Conservation (phyloP, 2,113 vertebrate species). For the Ramphastos sulfuratus region DNA sequence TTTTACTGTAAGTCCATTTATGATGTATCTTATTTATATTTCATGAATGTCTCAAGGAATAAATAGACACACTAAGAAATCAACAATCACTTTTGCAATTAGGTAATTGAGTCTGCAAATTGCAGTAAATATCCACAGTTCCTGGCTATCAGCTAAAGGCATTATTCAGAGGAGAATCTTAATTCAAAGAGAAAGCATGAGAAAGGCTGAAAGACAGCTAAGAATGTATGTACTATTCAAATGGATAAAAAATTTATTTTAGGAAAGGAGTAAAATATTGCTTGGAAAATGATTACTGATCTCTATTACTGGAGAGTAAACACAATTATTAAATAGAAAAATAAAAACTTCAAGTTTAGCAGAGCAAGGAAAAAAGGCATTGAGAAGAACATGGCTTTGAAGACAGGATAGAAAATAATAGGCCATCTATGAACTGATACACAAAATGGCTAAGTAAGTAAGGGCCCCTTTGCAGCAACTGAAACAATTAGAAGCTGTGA, state of each 20-base stretch:
- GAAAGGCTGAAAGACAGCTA: not conserved
- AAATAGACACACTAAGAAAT: slow-evolving; percentile 1
- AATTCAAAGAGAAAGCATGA: not conserved
- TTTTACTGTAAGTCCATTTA: not conserved
- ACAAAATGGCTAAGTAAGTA: not conserved
- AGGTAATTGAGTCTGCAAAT: slow-evolving; percentile 9
- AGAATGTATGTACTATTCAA: not conserved
- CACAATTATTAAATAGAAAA: not conserved
- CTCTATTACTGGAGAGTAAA: not conserved
- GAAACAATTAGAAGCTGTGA: not conserved
- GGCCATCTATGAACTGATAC: not conserved
- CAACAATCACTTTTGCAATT: slow-evolving; percentile 4
- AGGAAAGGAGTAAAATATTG: not conserved
- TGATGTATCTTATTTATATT: not conserved
- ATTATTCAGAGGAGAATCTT: not conserved
- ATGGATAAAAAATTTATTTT: not conserved
- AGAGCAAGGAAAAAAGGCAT: not conserved
- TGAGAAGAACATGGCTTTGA: not conserved
- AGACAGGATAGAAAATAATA: not conserved
- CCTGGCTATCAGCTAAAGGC: not conserved
- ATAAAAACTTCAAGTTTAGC: not conserved
- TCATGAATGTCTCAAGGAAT: not conserved
- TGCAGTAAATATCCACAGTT: not conserved
- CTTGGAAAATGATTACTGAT: not conserved
- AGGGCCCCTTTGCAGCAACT: not conserved